Conservation (phyloP, 1,140 invertebrate genomes). For the Musca domestica region DNA sequence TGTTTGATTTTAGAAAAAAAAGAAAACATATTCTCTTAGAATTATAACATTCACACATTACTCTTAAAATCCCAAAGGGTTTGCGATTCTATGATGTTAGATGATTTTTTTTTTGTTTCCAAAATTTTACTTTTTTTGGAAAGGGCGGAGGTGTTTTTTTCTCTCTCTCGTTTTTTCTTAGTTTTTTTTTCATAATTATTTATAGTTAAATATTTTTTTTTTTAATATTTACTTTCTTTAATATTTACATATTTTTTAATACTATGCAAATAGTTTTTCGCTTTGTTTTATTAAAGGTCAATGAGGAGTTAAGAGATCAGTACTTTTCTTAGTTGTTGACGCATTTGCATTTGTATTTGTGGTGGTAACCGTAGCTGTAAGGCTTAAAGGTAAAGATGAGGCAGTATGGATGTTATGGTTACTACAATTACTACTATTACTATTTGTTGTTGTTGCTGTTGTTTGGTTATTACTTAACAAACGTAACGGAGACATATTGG, state of each 20-base stretch:
- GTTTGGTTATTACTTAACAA: conserved; percentile 24
- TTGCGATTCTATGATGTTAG: background rate
- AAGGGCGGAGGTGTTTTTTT: background rate
- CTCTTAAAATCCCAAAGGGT: background rate
- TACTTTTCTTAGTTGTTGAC: conserved; percentile 35
- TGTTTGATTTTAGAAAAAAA: no score
- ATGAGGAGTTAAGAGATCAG: conserved; percentile 50
- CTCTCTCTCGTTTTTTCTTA: background rate
- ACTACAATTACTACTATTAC: background rate
- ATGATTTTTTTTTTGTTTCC: conserved; percentile 1
- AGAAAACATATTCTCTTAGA: no score
- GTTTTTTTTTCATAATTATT: no score
- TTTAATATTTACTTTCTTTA: background rate
- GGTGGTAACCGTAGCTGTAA: conserved; percentile 27
- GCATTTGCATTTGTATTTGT: conserved; percentile 18
- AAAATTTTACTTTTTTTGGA: background rate
- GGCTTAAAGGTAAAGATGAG: conserved; percentile 16
- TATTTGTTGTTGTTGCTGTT: conserved; percentile 18
- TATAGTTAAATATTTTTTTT: no score
- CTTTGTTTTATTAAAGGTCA: conserved; percentile 31
- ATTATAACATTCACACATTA: no score
- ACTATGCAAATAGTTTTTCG: conserved; percentile 9
- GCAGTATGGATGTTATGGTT: conserved; percentile 26
- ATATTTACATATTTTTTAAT: background rate
- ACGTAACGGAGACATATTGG: conserved; percentile 20